Conservation (phyloP, 2,888 invertebrate genomes). For the Erebia palarica region DNA sequence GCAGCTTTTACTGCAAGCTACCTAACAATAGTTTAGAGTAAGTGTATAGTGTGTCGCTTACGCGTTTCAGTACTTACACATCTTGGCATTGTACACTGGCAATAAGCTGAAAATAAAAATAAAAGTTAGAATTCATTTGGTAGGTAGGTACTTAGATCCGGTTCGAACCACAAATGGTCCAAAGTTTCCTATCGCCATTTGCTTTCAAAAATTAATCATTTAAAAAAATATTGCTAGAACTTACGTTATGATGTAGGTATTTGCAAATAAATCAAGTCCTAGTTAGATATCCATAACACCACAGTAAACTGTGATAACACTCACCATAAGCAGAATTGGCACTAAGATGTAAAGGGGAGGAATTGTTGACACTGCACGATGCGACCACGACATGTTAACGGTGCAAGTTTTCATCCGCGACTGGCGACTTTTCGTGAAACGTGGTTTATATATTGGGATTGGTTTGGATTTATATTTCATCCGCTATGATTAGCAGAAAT, state of each 20-base stretch:
- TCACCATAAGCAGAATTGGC: conserved; percentile 40
- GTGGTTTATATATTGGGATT: neutral
- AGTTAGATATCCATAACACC: conserved; percentile 15
- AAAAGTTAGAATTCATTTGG: neutral
- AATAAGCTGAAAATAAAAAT: conserved; percentile 17
- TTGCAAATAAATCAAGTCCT: conserved; percentile 12
- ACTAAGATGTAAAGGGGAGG: conserved; percentile 30
- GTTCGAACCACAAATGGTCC: too few relatives aligned
- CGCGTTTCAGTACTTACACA: neutral
- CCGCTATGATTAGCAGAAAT: neutral
- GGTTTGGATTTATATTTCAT: neutral
- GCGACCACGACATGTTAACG: conserved; percentile 32
- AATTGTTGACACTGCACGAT: conserved; percentile 23
- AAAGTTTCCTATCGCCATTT: too few relatives aligned
- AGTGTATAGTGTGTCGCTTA: too few relatives aligned
- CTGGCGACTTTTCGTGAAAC: neutral
- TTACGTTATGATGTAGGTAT: neutral
- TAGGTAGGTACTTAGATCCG: too few relatives aligned
- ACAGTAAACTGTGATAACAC: too few relatives aligned
- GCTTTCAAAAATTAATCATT: too few relatives aligned
- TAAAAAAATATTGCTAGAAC: too few relatives aligned
- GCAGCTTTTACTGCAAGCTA: too few relatives aligned
- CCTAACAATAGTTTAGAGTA: too few relatives aligned
- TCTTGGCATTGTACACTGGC: conserved; percentile 12
- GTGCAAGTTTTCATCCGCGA: neutral